Evolutionary conservation across 2,888 invertebrate species (phyloP).

Genomic region (Chymomyza caudatula): DNA sequence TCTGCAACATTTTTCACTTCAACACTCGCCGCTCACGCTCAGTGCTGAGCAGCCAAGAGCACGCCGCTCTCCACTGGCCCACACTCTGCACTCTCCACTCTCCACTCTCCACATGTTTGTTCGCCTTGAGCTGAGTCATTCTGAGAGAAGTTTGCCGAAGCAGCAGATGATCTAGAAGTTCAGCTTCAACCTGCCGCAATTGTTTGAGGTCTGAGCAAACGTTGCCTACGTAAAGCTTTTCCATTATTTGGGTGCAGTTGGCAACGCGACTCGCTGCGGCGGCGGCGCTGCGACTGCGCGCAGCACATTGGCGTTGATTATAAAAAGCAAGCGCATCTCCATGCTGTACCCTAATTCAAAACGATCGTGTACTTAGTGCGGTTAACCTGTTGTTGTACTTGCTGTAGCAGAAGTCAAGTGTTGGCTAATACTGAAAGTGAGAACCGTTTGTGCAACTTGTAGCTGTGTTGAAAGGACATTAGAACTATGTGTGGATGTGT

Average conservation of each 20-base stretch:
- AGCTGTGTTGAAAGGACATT: slow-evolving; percentile 1
- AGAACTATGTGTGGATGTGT: background rate
- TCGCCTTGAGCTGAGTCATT: slow-evolving; percentile 20
- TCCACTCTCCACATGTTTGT: slow-evolving; percentile 17
- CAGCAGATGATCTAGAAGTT: slow-evolving; percentile 72
- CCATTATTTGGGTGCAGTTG: slow-evolving; percentile 60
- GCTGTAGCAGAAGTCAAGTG: slow-evolving; percentile 4
- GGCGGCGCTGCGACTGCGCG: slow-evolving; percentile 35
- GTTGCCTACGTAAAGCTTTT: slow-evolving; percentile 14
- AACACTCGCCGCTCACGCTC: slow-evolving; percentile 41
- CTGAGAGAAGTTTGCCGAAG: background rate
- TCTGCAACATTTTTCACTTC: slow-evolving; percentile 62
- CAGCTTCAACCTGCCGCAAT: slow-evolving; percentile 17
- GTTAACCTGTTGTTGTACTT: slow-evolving; percentile 45
- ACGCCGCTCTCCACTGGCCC: slow-evolving; percentile 26
- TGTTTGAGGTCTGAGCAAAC: slow-evolving; percentile 22
- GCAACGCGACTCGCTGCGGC: slow-evolving; percentile 36
- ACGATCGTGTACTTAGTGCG: slow-evolving; percentile 72
- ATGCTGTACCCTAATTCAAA: slow-evolving; percentile 72
- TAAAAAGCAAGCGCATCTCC: slow-evolving; percentile 73
- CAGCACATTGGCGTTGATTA: slow-evolving; percentile 52
- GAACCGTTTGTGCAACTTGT: background rate
- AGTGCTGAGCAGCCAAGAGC: slow-evolving; percentile 40
- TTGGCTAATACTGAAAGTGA: background rate
- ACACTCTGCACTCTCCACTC: background rate